Conservation (phyloP, 2,797 vertebrate species). For the Catharus ustulatus region DNA sequence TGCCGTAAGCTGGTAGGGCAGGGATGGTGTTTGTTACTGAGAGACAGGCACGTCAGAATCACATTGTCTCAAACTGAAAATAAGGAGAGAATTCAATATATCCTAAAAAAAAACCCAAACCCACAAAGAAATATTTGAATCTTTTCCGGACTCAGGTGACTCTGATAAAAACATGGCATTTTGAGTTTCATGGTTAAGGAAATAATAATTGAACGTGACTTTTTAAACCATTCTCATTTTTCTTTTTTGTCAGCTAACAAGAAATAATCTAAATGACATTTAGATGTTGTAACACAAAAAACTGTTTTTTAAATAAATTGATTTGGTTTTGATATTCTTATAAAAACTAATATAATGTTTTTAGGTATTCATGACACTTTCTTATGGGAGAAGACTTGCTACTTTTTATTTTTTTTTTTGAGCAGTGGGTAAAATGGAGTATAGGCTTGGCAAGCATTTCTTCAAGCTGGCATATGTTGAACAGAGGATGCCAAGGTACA, state of each 20-base stretch:
- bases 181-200: neutral
- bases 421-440: neutral
- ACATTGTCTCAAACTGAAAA: neutral
- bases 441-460: neutral
- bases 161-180: neutral
- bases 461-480: neutral
- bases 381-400: neutral
- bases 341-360: neutral
- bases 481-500: neutral
- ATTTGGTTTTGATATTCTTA: neutral
- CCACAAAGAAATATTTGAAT: neutral
- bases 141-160: neutral
- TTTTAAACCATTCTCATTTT: neutral
- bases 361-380: neutral
- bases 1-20: neutral
- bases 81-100: neutral
- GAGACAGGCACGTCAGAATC: neutral
- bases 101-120: neutral
- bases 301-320: neutral
- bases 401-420: neutral
- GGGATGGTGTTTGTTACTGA: neutral
- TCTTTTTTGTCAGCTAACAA: neutral
- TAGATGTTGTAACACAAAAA: neutral
- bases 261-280: neutral
- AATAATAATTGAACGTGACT: neutral